A percentile compares a stretch with the other conserved stretches of the same genome.
Evolutionary conservation across 2,113 vertebrate genomes (phyloP).

Genomic region (Okapia johnstoni): DNA sequence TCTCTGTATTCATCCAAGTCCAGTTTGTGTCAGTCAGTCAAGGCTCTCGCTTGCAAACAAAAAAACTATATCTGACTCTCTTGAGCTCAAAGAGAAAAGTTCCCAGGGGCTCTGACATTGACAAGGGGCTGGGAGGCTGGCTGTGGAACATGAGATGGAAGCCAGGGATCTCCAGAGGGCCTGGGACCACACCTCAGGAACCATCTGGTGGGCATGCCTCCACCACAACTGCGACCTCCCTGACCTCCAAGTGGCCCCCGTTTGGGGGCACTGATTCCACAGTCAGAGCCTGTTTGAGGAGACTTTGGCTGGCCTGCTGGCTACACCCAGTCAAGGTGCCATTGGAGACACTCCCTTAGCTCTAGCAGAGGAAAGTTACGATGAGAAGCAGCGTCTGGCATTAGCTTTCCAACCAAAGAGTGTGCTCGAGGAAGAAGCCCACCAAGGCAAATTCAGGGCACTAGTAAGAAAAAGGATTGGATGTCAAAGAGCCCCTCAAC

Average conservation of each 20-base stretch:
- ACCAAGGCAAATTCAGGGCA: not conserved
- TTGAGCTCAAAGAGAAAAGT: not conserved
- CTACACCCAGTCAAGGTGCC: not conserved
- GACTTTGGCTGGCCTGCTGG: not conserved
- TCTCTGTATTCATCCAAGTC: not conserved
- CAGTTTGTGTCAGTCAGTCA: not conserved
- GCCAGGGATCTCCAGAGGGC: not conserved
- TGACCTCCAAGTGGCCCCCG: accelerated
- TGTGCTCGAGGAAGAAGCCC: not conserved
- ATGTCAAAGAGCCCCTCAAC: too few relatives aligned
- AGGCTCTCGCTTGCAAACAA: not conserved
- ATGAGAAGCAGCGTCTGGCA: not conserved
- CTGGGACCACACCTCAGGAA: not conserved
- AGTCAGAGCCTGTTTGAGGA: not conserved
- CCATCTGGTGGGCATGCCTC: not conserved
- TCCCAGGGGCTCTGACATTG: not conserved
- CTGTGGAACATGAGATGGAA: not conserved
- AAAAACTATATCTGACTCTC: not conserved
- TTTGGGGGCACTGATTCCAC: not conserved
- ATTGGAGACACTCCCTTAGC: not conserved
- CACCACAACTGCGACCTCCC: accelerated
- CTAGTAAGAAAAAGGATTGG: not conserved
- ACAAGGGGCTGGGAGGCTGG: accelerated
- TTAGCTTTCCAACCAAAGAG: not conserved
- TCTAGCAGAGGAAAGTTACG: not conserved